Conservation (phyloP, 2,888 invertebrate genomes). For the Neria commutata region DNA sequence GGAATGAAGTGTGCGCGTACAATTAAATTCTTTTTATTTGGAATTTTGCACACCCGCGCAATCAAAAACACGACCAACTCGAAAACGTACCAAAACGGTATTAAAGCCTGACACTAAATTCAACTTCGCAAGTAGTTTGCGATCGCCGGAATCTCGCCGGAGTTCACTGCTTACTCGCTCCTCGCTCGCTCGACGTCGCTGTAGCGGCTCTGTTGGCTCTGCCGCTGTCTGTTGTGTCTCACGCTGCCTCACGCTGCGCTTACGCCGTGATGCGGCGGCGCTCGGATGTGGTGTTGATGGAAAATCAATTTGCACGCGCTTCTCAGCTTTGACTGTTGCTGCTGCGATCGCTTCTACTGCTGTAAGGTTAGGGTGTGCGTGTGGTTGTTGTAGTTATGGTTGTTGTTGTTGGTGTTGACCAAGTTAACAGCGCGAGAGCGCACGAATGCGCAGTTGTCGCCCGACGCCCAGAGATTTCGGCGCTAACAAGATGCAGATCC, state of each 20-base stretch:
- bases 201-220: constrained; percentile 9
- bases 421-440: background rate
- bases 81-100: constrained; percentile 59
- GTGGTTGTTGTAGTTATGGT: background rate
- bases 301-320: constrained; percentile 10
- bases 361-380: too few species aligned
- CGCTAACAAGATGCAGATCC: too few species aligned
- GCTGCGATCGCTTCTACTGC: constrained; percentile 6
- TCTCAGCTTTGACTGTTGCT: constrained; percentile 12
- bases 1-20: background rate
- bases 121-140: constrained; percentile 56
- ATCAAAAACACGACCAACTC: constrained; percentile 56
- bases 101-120: constrained; percentile 56
- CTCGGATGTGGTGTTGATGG: background rate
- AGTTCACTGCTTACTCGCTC: constrained; percentile 24
- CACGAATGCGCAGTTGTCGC: too few species aligned
- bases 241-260: constrained; percentile 33
- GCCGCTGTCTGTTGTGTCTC: constrained; percentile 1
- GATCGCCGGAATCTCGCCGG: constrained; percentile 33
- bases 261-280: background rate
- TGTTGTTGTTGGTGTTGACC: constrained; percentile 35
- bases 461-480: too few species aligned
- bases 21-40: constrained; percentile 2
- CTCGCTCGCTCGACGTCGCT: constrained; percentile 37
- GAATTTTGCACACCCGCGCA: constrained; percentile 33